Evolutionary conservation across 1,140 invertebrate genomes (phyloP).

Genomic region (Augochlora pura): DNA sequence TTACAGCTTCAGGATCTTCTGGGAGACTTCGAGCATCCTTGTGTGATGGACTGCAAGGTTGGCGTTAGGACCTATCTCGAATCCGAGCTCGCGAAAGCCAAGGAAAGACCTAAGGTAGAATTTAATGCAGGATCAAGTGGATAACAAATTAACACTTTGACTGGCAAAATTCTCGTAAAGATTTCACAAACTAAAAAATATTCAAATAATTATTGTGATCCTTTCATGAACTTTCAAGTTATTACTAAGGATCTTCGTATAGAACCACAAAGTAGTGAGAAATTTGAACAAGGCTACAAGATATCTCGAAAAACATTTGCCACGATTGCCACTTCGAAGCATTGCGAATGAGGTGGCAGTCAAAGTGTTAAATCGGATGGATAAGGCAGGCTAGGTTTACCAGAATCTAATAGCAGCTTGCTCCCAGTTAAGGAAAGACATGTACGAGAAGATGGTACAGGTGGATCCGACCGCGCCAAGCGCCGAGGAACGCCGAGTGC

Average conservation of each 20-base stretch:
- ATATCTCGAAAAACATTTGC: too few species aligned
- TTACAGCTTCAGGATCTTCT: slow-evolving; percentile 96
- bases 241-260: too few species aligned
- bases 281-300: background rate
- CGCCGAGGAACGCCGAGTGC: slow-evolving; percentile 92
- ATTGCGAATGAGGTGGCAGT: too few species aligned
- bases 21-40: slow-evolving; percentile 93
- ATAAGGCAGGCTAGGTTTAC: too few species aligned
- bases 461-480: slow-evolving; percentile 95
- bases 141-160: background rate
- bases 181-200: too few species aligned
- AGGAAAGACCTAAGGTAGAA: slow-evolving; percentile 94
- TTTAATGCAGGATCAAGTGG: background rate
- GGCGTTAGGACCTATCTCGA: slow-evolving; percentile 96
- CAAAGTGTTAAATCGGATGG: too few species aligned
- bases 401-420: background rate
- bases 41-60: slow-evolving; percentile 98
- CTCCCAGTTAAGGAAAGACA: slow-evolving; percentile 85
- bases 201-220: too few species aligned
- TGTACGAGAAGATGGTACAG: slow-evolving; percentile 99
- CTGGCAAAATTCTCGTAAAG: background rate
- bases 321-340: too few species aligned
- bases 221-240: too few species aligned
- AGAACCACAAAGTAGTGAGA: too few species aligned
- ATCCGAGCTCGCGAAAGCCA: slow-evolving; percentile 95